phyloP scores from a whole-genome alignment of 1,140 invertebrate genomes.

The Drosophila mauritiana region DNA sequence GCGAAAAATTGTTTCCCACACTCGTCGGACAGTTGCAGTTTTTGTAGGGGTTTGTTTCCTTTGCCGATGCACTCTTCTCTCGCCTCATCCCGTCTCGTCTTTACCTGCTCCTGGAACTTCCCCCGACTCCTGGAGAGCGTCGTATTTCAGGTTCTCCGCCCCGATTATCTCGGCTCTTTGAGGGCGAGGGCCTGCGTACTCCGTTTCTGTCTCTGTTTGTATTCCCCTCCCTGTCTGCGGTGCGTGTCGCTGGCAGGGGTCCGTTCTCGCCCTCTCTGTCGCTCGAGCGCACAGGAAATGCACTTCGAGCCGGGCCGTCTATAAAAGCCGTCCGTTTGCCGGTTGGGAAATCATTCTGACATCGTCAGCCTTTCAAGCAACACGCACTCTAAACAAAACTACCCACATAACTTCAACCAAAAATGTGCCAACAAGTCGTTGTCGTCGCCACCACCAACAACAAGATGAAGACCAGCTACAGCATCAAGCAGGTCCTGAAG shows the following conservation, averaged over 20 bases:
- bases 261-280: conserved; percentile 41
- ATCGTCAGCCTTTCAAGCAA: conserved; percentile 76
- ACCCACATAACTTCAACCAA: conserved; percentile 30
- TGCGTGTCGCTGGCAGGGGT: conserved; percentile 65
- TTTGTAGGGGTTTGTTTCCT: conserved; percentile 75
- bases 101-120: conserved; percentile 60
- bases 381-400: conserved; percentile 30
- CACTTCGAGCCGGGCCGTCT: conserved; percentile 64
- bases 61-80: conserved; percentile 41
- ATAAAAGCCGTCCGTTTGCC: conserved; percentile 73
- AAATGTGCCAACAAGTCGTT: conserved; percentile 81
- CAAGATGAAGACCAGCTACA: conserved; percentile 85
- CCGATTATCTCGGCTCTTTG: conserved; percentile 40
- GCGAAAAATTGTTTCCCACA: conserved; percentile 84
- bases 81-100: conserved; percentile 29
- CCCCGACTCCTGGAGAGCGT: conserved; percentile 37
- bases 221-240: conserved; percentile 6
- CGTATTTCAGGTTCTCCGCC: conserved; percentile 75
- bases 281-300: conserved; percentile 73
- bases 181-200: conserved; percentile 55
- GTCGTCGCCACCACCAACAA: conserved; percentile 57
- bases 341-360: conserved; percentile 81
- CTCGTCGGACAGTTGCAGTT: conserved; percentile 78
- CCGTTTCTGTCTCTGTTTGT: conserved; percentile 19
- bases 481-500: conserved; percentile 86